Percentiles rank a stretch among this genome's conserved stretches.
Evolutionary conservation across 2,113 vertebrate genomes (phyloP).

Genomic region (Sturnus vulgaris): DNA sequence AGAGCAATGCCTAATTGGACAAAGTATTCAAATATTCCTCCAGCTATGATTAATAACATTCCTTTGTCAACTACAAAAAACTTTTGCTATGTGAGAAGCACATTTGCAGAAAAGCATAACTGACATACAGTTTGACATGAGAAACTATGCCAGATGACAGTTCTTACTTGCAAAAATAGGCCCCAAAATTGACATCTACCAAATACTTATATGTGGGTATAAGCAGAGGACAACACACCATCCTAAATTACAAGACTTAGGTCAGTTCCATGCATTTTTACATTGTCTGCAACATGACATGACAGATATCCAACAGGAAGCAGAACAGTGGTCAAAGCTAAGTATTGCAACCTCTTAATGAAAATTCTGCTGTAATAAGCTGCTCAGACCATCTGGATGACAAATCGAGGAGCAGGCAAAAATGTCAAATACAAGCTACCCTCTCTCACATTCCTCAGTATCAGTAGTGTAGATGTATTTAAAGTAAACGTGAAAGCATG

Average conservation of each 20-base stretch:
- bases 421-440: neutral
- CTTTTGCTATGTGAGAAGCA: neutral
- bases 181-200: neutral
- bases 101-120: neutral
- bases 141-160: neutral
- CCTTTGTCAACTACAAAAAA: neutral
- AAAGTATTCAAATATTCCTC: neutral
- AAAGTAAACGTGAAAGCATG: neutral
- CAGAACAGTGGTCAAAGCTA: neutral
- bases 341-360: neutral
- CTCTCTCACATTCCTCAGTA: neutral
- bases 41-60: neutral
- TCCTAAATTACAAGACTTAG: neutral
- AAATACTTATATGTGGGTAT: neutral
- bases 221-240: neutral
- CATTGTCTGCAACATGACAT: neutral
- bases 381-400: neutral
- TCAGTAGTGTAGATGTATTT: neutral
- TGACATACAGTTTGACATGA: neutral
- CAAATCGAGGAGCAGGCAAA: neutral
- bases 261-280: neutral
- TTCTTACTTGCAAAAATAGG: neutral
- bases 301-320: neutral
- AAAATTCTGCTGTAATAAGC: neutral
- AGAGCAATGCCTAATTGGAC: neutral